Conservation (phyloP, 2,888 invertebrate species). For the Tetragonisca angustula region DNA sequence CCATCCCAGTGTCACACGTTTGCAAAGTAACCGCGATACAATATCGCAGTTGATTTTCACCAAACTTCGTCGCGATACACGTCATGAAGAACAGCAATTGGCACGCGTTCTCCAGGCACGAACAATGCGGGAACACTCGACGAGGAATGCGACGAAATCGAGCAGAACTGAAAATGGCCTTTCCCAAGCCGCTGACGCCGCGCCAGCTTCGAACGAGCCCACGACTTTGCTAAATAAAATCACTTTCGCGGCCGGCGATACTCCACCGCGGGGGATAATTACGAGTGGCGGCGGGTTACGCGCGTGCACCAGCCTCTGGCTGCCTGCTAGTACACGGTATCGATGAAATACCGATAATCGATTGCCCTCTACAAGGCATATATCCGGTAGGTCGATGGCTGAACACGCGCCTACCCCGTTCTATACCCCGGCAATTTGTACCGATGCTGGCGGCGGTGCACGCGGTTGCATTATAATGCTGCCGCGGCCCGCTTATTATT, state of each 20-base stretch:
- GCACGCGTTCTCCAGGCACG: background rate
- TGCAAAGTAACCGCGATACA: background rate
- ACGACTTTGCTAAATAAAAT: constrained; percentile 39
- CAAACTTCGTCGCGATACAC: background rate
- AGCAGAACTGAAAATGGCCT: constrained; percentile 24
- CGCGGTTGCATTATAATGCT: constrained; percentile 67
- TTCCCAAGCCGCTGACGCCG: background rate
- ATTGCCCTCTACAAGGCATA: constrained; percentile 71
- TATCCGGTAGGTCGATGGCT: constrained; percentile 71
- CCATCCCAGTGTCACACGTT: too few relatives aligned
- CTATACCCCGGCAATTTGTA: constrained; percentile 71
- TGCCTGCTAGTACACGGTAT: constrained; percentile 60
- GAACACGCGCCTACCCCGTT: constrained; percentile 68
- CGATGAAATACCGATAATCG: constrained; percentile 72
- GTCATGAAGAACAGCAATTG: background rate
- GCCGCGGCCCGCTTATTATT: constrained; percentile 68
- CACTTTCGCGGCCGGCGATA: constrained; percentile 43
- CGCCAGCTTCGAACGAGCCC: background rate
- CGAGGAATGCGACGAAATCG: background rate
- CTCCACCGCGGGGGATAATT: constrained; percentile 42
- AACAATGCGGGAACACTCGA: background rate
- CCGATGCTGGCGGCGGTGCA: constrained; percentile 57
- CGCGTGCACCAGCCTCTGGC: constrained; percentile 30
- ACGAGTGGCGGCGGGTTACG: constrained; percentile 30
- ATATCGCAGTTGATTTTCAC: background rate